A percentile compares a stretch with the other conserved stretches of the same genome.
phyloP scores from a whole-genome alignment of 2,797 vertebrate genomes.

The Aulostomus chinensis region DNA sequence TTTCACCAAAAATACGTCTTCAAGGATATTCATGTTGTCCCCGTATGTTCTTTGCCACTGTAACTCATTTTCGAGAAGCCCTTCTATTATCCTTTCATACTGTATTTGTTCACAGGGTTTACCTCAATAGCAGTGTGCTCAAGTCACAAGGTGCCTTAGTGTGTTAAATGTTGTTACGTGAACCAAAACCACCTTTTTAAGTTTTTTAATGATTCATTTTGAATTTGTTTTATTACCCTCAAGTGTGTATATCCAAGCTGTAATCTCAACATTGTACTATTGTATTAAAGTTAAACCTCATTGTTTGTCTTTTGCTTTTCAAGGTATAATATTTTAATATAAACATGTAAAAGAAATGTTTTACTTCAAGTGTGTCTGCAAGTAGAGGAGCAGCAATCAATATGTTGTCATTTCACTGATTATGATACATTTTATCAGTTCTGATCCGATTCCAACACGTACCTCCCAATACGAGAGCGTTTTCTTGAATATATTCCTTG shows the following conservation, averaged over 20 bases:
- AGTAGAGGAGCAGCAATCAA: too few relatives aligned
- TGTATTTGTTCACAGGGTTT: constrained; percentile 39
- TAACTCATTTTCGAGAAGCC: constrained; percentile 60
- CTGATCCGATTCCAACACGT: too few relatives aligned
- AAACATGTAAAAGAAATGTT: too few relatives aligned
- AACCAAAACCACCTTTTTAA: constrained; percentile 49
- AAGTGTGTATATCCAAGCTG: constrained; percentile 31
- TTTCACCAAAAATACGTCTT: constrained; percentile 21
- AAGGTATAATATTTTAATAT: too few relatives aligned
- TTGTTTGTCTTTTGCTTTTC: constrained; percentile 16
- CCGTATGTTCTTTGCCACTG: constrained; percentile 37
- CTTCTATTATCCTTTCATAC: constrained; percentile 29
- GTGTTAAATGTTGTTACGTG: constrained; percentile 47
- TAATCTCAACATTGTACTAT: constrained; percentile 46
- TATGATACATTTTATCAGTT: too few relatives aligned
- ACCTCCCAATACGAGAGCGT: too few relatives aligned
- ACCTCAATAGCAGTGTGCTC: constrained; percentile 55
- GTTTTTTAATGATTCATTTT: constrained; percentile 33
- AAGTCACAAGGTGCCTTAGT: constrained; percentile 78
- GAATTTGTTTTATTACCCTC: constrained; percentile 45
- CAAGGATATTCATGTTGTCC: constrained; percentile 25
- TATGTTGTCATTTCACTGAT: too few relatives aligned
- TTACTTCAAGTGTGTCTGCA: too few relatives aligned
- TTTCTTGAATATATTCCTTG: too few relatives aligned
- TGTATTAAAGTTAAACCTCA: constrained; percentile 57